A percentile compares a stretch with the other conserved stretches of the same genome.
phyloP scores from a whole-genome alignment of 1,140 invertebrate genomes.

The Eulimnadia texana region DNA sequence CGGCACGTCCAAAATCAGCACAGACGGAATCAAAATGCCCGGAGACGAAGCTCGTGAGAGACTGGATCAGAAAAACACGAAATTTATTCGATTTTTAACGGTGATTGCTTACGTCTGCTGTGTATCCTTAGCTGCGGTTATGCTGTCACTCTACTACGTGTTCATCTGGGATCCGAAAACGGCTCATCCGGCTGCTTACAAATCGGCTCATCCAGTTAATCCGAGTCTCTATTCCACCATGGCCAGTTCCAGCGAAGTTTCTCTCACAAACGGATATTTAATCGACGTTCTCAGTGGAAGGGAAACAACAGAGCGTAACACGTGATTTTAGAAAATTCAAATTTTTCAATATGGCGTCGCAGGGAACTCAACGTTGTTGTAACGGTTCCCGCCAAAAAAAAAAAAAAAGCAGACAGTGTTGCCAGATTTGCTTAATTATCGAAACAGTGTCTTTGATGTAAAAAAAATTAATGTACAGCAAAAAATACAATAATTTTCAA shows the following conservation, averaged over 20 bases:
- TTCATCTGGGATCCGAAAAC: conserved; percentile 74
- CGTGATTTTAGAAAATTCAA: no score
- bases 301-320: no score
- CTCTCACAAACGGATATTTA: no score
- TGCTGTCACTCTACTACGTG: conserved; percentile 87
- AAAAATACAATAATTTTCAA: no score
- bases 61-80: conserved; percentile 25
- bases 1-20: not conserved
- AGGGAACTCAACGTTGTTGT: no score
- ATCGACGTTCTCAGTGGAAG: no score
- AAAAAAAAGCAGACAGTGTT: no score
- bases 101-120: conserved; percentile 90
- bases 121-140: conserved; percentile 85
- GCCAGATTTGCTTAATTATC: no score
- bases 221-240: not conserved
- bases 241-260: not conserved
- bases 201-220: not conserved
- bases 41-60: not conserved
- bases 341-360: no score
- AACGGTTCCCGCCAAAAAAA: no score
- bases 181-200: not conserved
- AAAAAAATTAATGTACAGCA: no score
- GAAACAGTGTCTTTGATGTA: no score
- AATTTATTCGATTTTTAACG: conserved; percentile 77
- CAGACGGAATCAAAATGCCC: not conserved